phyloP scores from a whole-genome alignment of 2,888 invertebrate species.

The Sepiola atlantica region DNA sequence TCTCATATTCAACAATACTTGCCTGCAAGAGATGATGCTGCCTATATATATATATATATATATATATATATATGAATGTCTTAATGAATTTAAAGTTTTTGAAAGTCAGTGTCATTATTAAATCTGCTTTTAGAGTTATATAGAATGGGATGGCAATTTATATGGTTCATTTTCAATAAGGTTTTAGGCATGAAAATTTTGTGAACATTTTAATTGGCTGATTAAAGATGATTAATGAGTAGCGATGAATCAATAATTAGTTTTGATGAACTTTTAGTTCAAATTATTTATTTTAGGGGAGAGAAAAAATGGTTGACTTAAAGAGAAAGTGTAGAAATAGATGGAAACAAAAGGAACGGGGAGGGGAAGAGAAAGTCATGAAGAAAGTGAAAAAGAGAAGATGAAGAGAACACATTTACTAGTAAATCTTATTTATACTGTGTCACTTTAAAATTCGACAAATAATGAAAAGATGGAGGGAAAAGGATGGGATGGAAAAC shows the following conservation, averaged over 20 bases:
- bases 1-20: too few species aligned
- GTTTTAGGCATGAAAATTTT: not conserved
- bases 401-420: not conserved
- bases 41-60: too few species aligned
- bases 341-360: not conserved
- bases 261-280: conserved; percentile 19
- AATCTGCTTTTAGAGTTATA: not conserved
- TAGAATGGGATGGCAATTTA: not conserved
- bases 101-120: not conserved
- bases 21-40: too few species aligned
- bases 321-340: not conserved
- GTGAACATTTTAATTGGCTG: not conserved
- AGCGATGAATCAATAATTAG: not conserved
- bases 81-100: not conserved
- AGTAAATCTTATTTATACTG: too few species aligned
- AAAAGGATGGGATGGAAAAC: not conserved
- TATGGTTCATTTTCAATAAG: conserved; percentile 19
- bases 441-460: not conserved
- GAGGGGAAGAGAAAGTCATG: not conserved
- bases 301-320: not conserved
- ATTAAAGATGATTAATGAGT: conserved; percentile 19
- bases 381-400: not conserved
- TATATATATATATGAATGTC: too few species aligned
- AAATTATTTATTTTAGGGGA: not conserved
- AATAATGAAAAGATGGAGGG: not conserved